Conservation (phyloP, 1,140 invertebrate genomes). For the Brachionus sp. region DNA sequence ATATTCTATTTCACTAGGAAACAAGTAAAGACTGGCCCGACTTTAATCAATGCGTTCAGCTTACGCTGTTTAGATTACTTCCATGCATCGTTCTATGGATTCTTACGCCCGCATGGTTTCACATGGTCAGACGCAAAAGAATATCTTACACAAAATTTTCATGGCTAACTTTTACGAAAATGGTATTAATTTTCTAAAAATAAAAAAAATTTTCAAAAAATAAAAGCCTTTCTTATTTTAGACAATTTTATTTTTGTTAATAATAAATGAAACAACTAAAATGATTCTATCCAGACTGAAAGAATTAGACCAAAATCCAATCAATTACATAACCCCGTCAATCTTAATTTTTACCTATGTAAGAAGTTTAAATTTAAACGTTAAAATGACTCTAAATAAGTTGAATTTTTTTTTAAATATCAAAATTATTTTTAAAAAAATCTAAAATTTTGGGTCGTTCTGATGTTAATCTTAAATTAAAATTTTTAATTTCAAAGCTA, state of each 20-base stretch:
- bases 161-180: background rate
- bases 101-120: background rate
- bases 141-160: background rate
- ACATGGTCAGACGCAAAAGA: constrained; percentile 28
- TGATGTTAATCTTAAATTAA: background rate
- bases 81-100: background rate
- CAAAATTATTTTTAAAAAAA: background rate
- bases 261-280: background rate
- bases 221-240: background rate
- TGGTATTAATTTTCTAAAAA: background rate
- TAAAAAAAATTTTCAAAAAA: background rate
- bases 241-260: constrained; percentile 26
- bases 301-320: background rate
- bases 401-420: background rate
- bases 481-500: background rate
- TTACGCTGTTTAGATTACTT: background rate
- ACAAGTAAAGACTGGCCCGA: background rate
- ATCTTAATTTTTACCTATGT: background rate
- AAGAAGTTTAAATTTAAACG: background rate
- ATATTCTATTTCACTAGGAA: background rate
- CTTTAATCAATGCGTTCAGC: constrained; percentile 1
- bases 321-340: constrained; percentile 16
- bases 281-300: background rate
- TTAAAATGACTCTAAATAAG: background rate
- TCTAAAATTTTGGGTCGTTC: too few species aligned